Percentiles rank a stretch among this genome's conserved stretches.
Conservation (phyloP, 2,797 vertebrate genomes). For the Gouania willdenowi region DNA sequence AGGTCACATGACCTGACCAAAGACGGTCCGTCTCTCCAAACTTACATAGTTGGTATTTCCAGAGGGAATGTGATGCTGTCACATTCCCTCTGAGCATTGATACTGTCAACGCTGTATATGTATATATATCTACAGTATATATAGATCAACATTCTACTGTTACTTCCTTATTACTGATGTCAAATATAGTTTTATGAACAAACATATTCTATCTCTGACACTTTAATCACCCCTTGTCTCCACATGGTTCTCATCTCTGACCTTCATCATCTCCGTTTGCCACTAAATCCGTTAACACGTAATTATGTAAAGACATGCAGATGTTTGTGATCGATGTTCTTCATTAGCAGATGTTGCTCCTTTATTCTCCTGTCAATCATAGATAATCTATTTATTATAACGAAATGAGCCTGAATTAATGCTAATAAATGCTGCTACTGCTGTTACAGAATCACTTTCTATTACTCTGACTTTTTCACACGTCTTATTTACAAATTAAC, state of each 20-base stretch:
- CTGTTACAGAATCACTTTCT: constrained; percentile 24
- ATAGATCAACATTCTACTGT: too few relatives aligned
- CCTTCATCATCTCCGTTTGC: neutral
- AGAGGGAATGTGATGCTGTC: too few relatives aligned
- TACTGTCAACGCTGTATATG: too few relatives aligned
- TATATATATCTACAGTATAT: too few relatives aligned
- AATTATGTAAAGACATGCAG: constrained; percentile 8
- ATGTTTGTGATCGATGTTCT: neutral
- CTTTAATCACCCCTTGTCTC: constrained; percentile 17
- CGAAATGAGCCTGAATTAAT: constrained; percentile 38
- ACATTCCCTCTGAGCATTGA: too few relatives aligned
- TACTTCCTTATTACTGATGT: too few relatives aligned
- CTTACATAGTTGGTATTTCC: too few relatives aligned
- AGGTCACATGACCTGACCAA: too few relatives aligned
- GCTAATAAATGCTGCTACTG: constrained; percentile 42
- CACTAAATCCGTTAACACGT: constrained; percentile 6
- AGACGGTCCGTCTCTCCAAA: too few relatives aligned
- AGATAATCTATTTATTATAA: constrained; percentile 29
- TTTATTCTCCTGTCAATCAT: constrained; percentile 4
- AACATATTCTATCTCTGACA: neutral
- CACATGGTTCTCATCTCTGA: constrained; percentile 13
- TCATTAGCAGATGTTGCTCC: constrained; percentile 4
- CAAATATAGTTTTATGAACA: too few relatives aligned
- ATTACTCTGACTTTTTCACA: constrained; percentile 25
- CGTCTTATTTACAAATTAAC: too few relatives aligned